phyloP scores from a whole-genome alignment of 2,113 vertebrate genomes.

The Elgaria multicarinata region DNA sequence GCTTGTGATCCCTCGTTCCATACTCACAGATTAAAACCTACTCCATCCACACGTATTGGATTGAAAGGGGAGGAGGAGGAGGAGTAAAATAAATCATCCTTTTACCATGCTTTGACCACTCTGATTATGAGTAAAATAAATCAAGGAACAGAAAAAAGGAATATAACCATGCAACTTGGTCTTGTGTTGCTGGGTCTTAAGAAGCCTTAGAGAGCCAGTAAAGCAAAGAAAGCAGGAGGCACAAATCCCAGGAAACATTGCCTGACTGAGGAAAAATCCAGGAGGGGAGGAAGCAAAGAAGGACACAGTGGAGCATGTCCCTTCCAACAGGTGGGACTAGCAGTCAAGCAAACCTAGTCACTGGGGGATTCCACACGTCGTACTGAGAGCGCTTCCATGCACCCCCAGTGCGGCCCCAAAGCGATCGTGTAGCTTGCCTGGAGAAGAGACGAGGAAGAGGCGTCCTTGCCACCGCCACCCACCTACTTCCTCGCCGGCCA shows the following conservation, averaged over 20 bases:
- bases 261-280: background rate
- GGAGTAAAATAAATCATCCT: background rate
- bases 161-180: background rate
- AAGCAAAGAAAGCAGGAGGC: background rate
- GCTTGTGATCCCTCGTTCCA: background rate
- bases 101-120: background rate
- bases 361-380: too few species aligned
- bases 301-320: background rate
- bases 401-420: too few species aligned
- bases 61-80: background rate
- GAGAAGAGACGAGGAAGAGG: too few species aligned
- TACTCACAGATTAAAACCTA: background rate
- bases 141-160: background rate
- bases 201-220: background rate
- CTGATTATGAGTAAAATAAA: background rate
- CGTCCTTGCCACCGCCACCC: too few species aligned
- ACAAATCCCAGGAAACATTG: background rate
- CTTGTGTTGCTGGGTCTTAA: background rate
- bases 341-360: background rate
- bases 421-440: too few species aligned
- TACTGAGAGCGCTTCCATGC: too few species aligned
- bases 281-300: background rate
- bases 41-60: background rate
- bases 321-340: background rate
- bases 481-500: too few species aligned